A percentile compares a stretch with the other conserved stretches of the same genome.
Evolutionary conservation across 1,140 invertebrate species (phyloP).

Genomic region (Laupala kohalensis): DNA sequence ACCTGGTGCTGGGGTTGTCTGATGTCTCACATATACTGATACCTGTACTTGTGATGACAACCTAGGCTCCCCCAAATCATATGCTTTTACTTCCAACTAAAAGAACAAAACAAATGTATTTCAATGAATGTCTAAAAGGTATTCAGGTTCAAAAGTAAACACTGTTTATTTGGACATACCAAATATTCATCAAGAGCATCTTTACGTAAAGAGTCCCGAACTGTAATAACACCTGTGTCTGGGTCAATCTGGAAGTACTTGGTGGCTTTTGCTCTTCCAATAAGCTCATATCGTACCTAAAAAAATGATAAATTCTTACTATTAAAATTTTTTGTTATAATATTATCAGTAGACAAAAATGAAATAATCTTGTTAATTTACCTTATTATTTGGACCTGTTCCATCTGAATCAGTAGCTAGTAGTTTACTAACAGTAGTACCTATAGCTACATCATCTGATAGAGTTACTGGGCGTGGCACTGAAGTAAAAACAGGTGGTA

Average conservation of each 20-base stretch:
- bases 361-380: conserved; percentile 25
- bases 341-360: not conserved
- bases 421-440: conserved; percentile 61
- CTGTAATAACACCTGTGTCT: conserved; percentile 59
- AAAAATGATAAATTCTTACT: not conserved
- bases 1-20: conserved; percentile 47
- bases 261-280: conserved; percentile 59
- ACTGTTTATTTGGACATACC: conserved; percentile 26
- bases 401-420: conserved; percentile 69
- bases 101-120: not conserved
- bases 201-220: conserved; percentile 70
- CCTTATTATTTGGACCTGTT: conserved; percentile 64
- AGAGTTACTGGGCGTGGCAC: conserved; percentile 66
- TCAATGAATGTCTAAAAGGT: not conserved
- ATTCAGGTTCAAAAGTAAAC: not conserved
- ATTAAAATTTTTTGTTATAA: not conserved
- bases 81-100: conserved; percentile 70
- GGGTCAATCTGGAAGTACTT: conserved; percentile 80
- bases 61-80: conserved; percentile 74
- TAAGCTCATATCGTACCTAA: conserved; percentile 62
- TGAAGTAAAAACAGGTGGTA: conserved; percentile 71
- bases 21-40: conserved; percentile 69
- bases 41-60: conserved; percentile 65
- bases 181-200: conserved; percentile 75
- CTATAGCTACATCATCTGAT: conserved; percentile 68